Base-by-base conservation (phyloP, 2,888 invertebrate species). In the Onchidella celtica region DNA sequence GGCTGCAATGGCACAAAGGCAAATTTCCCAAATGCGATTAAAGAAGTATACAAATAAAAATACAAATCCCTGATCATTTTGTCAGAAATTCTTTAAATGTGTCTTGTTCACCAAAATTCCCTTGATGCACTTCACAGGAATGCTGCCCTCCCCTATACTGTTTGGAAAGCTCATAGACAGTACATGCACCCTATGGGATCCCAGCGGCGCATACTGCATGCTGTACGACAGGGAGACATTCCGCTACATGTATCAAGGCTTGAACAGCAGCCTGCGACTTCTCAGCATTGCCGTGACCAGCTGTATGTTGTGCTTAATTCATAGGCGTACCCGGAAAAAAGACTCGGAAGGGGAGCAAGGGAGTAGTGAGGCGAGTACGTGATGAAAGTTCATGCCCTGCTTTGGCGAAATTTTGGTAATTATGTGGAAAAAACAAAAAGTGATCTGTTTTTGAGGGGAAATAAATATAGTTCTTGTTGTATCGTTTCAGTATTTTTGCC, bases 141-240 rank as follows among this genome's bases (percentile, higher is more conserved):
- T 77, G 55, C 65, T 70, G 3, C 66, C 77, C 11, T 72, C 77
- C 3, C 77, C 72, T 0, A 17, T 76, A 1, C 21, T 77, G 9
- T 72, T 38, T n/a, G 66, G 70, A 6, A 72, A 32, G 24, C 36
- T 77, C 21, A 66, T 79, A 38, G 79, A 79, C 72, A 63, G 47
- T 34, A 38, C 79, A 2, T 79, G 79, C 65, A 21, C 17, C 6
- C n/a, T 70, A 34, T 79, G 79, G 79, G 38, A 29, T 24, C 36
- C 63, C 0, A 29, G 11, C 0, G 34, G 72, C 24, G 79, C 72
- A 17, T 72, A 61, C 63, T 79, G 79, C 24, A n/a, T 79, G 63
- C 27, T 79, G 61, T 72, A 79, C 32, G 61, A 79, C 72, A 70
- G 72, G 40, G 79, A 63, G 6, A 40, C 17, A 2, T 65, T 79